Base-by-base conservation (phyloP, 2,888 invertebrate species). In the Fragum fragum region DNA sequence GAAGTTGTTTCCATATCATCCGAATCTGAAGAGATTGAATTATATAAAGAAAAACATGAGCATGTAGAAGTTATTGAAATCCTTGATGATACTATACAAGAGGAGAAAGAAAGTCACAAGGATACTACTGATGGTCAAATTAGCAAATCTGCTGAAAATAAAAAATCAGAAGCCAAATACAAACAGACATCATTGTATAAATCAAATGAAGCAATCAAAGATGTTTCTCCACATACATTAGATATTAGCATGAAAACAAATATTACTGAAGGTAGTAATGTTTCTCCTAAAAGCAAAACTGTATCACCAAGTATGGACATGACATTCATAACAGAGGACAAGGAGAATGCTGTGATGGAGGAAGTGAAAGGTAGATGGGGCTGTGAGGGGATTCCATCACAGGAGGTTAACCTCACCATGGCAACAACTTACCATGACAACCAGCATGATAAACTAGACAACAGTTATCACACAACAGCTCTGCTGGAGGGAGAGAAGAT, bases 381-480 rank as follows among this genome's bases (percentile, higher is more conserved):
- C 16, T 68, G 66, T 52, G 9, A 57, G 9, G 68, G 73, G 5
- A 66, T 71, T 16, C 68, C 80, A 21, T 57, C 71, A 29, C 68
- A 52, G 14, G 75, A 80, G 47, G 36, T 80, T 3, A 80, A 80
- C 55, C 57, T 80, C 11, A 80, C 80, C n/a, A 55, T 68, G 29
- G 66, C 80, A 3, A 32, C 73, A 23, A 76, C 76, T 16, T 66
- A 42, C 26, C 66, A 66, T 23, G 21, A 66, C n/a, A 66, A 66
- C 14, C 47, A 47, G 39, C n/a, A n/a, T n/a, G 39, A 14, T 39
- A 39, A 9, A 14, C 39, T 39, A 1, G 47, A 47, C 47, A n/a
- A 3, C 18, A 47, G 2, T 5, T 3, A 9, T 2, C 7, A 47
- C 2, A 47, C 14, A 2, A 47, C n/a, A 11, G 80, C 76, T 11